A percentile compares a stretch with the other conserved stretches of the same genome.
Evolutionary conservation across 2,113 vertebrate genomes (phyloP).

Genomic region (Hippocampus guttulatus): DNA sequence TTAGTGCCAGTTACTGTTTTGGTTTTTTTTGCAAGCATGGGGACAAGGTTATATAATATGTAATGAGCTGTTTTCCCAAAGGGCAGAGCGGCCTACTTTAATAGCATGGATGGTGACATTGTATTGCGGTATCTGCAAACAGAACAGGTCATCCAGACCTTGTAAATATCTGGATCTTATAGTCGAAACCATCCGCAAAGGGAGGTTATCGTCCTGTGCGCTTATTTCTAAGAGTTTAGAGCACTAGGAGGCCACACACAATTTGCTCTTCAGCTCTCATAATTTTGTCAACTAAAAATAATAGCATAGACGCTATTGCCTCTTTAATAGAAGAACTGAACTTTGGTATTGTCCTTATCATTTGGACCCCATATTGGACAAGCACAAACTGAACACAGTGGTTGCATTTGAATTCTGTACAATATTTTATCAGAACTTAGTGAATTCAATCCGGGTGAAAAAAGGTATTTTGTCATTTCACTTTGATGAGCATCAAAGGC

Average conservation of each 20-base stretch:
- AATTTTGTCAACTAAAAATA: neutral
- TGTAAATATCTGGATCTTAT: constrained; percentile 31
- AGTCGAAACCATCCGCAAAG: constrained; percentile 7
- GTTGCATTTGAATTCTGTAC: neutral
- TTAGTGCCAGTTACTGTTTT: neutral
- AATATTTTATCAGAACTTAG: constrained; percentile 7
- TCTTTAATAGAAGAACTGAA: neutral
- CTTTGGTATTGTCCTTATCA: neutral
- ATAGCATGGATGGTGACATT: constrained; percentile 24
- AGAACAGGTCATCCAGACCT: constrained; percentile 47
- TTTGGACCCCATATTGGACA: neutral
- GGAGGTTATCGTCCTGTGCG: constrained; percentile 17
- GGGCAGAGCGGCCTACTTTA: constrained; percentile 23
- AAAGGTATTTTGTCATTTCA: constrained; percentile 7
- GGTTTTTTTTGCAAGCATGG: neutral
- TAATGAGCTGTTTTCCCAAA: constrained; percentile 1
- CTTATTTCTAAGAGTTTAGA: constrained; percentile 6
- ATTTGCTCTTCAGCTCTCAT: neutral
- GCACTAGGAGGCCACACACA: neutral
- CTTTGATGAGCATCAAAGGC: constrained; percentile 1
- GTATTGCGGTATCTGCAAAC: constrained; percentile 37
- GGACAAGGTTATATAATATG: neutral
- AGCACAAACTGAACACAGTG: neutral
- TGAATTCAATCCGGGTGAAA: neutral
- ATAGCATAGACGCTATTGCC: neutral